Base-by-base conservation (phyloP, 2,797 vertebrate genomes). In the Coregonus suidteri region DNA sequence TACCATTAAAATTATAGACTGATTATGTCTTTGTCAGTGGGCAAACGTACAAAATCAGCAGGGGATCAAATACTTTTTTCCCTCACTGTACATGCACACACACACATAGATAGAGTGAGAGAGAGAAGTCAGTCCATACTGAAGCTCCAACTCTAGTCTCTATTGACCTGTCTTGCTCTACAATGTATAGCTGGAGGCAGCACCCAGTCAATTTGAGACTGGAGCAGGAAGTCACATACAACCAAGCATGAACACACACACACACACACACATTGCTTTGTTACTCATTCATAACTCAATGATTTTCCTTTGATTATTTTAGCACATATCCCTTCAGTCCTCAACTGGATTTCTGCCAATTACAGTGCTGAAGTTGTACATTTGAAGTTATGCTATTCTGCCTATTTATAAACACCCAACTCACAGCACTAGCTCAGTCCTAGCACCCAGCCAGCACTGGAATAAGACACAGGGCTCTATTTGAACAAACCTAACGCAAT, bases 191-290 rank as follows among this genome's bases (percentile, higher is more conserved):
- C 47, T 72, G 71, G 25, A 16, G 71, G 71, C 71, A 34, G 25
- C 30, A 54, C 51, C 1, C 0, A 16, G 71, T 53, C 71, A 66
- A 72, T 51, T 16, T 37, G 68, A 73, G 75, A 13, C 35, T 2
- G 67, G 67, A 75, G 74, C 69, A 72, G 56, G 77, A 41, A 13
- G 53, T 64, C 71, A 74, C 77, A 82, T 20, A 25, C 71, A 67
- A 7, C n/a, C 30, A 68, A 0, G n/a, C 47, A 77, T 30, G 41
- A 53, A 62, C 41, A 16, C 54, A 71, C 53, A 70, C 25, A 25
- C 25, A 25, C 25, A 25, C 25, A 25, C n/a, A 64, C 34, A 53
- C 73, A 66, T 41, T 9, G 41, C 7, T 41, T 41, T 35, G 31
- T 54, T 18, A 54, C 18, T 54, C 16, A 54, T 59, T 59, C 56